Base-by-base conservation (phyloP, 2,888 invertebrate genomes). In the Trichopoda pennipes region DNA sequence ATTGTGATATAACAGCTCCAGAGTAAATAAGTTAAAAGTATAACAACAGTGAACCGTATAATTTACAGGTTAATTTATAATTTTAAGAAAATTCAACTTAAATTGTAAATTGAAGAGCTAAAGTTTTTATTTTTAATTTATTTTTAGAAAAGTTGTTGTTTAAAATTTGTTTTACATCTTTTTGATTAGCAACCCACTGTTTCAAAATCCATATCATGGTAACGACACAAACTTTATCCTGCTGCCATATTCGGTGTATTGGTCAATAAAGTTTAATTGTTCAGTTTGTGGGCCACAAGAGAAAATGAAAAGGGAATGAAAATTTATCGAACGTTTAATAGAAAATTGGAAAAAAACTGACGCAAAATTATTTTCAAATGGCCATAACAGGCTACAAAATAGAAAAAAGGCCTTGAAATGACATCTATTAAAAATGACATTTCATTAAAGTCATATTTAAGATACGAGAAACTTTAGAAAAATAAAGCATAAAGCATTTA, bases 211-310 rank as follows among this genome's bases (percentile, higher is more conserved):
- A 63, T 12, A 69, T 69, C 49, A 58, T 56, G 69, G 60, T 70
- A 75, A 80, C 64, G 63, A 64, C 44, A 35, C 42, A 32, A 69
- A 64, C 19, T 38, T 35, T 68, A 61, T 68, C 38, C 28, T 58
- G 32, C 49, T 42, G 44, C 56, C 42, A 69, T 56, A 55, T 56
- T 53, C 21, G 58, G 44, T 69, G 51, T 75, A 64, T 70, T 75
- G 58, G 51, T 70, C 70, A 76, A 76, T 76, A 70, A 74, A 70
- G 53, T 80, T 80, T 64, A 58, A 58, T 68, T 79, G 32, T 66
- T 47, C 61, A 61, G 42, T 19, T 61, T 28, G 17, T 21, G 38
- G 16, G 17, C 44, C 53, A 44, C 55, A 32, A 12, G 38, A 32
- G 14, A 16, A 19, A 14, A 47, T 58, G 38, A 10, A 8, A 53